phyloP scores from a whole-genome alignment of 2,888 invertebrate genomes.

The Holacanthella duospinosa region DNA sequence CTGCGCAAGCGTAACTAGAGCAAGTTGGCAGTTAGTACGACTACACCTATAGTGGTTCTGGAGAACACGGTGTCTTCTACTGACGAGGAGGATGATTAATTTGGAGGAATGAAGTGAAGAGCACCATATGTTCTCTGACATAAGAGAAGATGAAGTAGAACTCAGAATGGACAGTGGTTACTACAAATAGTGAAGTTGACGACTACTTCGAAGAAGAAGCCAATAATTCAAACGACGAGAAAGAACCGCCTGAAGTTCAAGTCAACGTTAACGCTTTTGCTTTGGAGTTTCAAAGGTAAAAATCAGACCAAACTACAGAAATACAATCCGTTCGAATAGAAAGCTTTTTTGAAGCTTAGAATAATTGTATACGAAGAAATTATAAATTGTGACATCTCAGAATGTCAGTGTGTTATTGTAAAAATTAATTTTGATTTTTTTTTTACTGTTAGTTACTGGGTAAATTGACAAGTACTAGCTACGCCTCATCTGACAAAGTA shows the following conservation, averaged over 20 bases:
- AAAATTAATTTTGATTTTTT: conserved; percentile 8
- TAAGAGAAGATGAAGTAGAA: conserved; percentile 30
- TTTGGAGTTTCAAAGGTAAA: conserved; percentile 54
- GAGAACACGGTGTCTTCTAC: conserved; percentile 33
- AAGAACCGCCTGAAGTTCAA: conserved; percentile 46
- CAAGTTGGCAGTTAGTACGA: conserved; percentile 34
- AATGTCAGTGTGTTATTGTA: no score
- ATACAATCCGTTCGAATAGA: no score
- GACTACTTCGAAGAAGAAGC: conserved; percentile 55
- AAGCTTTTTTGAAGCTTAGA: no score
- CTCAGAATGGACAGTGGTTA: conserved; percentile 75
- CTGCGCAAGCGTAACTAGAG: conserved; percentile 33
- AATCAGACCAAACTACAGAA: neutral
- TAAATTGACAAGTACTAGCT: conserved; percentile 59
- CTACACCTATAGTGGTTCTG: conserved; percentile 31
- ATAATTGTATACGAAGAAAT: no score
- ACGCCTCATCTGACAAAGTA: conserved; percentile 69
- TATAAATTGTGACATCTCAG: no score
- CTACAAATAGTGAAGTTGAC: conserved; percentile 55
- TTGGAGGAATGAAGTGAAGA: conserved; percentile 4
- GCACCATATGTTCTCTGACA: neutral
- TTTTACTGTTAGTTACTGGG: conserved; percentile 53
- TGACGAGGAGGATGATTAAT: conserved; percentile 29
- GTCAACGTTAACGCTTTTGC: conserved; percentile 48
- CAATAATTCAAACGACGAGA: conserved; percentile 63